Conservation (phyloP, 2,888 invertebrate species). For the Leistus spinibarbis region DNA sequence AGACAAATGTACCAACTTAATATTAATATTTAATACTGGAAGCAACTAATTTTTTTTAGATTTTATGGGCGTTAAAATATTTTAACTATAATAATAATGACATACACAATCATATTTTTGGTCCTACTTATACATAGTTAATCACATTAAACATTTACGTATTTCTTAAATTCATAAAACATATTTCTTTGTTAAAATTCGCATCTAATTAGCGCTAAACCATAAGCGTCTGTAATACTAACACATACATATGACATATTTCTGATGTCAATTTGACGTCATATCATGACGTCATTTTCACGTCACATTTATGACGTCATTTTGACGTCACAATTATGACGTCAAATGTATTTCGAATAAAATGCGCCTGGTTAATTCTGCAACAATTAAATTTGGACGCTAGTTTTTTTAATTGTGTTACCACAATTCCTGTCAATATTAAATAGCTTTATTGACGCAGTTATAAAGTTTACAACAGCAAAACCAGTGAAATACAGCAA, state of each 20-base stretch:
- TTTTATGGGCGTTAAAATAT: not conserved
- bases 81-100: not conserved
- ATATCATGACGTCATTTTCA: too few relatives aligned
- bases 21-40: constrained; percentile 1
- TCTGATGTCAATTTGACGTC: too few relatives aligned
- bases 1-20: not conserved
- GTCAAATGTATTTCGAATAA: too few relatives aligned
- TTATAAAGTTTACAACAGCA: not conserved
- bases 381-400: too few relatives aligned
- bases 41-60: not conserved
- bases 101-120: not conserved
- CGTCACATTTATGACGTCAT: too few relatives aligned
- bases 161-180: not conserved
- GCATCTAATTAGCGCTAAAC: not conserved
- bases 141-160: constrained; percentile 1
- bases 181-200: not conserved
- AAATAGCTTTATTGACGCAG: too few relatives aligned
- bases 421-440: too few relatives aligned
- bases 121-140: constrained; percentile 1
- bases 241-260: too few relatives aligned
- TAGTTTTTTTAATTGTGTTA: too few relatives aligned
- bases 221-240: too few relatives aligned
- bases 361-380: too few relatives aligned
- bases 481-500: not conserved
- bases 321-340: too few relatives aligned